Conservation (phyloP, 2,113 vertebrate species). For the Cercopithecus mona region DNA sequence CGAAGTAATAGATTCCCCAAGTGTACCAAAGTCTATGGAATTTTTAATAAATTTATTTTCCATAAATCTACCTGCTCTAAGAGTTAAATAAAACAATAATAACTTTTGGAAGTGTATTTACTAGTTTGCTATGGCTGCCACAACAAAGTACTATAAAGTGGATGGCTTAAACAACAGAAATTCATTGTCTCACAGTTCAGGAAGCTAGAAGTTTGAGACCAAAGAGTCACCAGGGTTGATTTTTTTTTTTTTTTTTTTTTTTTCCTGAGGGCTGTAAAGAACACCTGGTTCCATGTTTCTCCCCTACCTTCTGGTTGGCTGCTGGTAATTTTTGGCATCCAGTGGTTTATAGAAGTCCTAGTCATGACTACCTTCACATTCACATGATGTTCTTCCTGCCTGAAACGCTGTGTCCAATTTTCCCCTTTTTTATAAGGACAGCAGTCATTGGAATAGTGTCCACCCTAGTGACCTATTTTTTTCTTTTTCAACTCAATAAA, state of each 20-base stretch:
- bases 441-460: rapidly evolving
- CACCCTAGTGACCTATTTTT: not conserved
- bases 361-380: not conserved
- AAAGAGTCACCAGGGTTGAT: not conserved
- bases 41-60: not conserved
- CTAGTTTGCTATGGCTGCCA: not conserved
- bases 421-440: not conserved
- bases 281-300: not conserved
- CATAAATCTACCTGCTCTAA: not conserved
- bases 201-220: not conserved
- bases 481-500: not conserved
- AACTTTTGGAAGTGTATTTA: not conserved
- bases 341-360: not conserved
- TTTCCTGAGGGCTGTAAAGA: not conserved
- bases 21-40: not conserved
- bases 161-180: not conserved
- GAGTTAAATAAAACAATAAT: not conserved
- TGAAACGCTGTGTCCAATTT: not conserved
- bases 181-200: not conserved
- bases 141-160: not conserved
- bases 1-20: not conserved
- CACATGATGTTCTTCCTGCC: no score
- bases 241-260: not conserved
- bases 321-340: not conserved
- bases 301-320: no score